Evolutionary conservation across 1,140 invertebrate genomes (phyloP).

Genomic region (Macrotrachela quadricornifera): DNA sequence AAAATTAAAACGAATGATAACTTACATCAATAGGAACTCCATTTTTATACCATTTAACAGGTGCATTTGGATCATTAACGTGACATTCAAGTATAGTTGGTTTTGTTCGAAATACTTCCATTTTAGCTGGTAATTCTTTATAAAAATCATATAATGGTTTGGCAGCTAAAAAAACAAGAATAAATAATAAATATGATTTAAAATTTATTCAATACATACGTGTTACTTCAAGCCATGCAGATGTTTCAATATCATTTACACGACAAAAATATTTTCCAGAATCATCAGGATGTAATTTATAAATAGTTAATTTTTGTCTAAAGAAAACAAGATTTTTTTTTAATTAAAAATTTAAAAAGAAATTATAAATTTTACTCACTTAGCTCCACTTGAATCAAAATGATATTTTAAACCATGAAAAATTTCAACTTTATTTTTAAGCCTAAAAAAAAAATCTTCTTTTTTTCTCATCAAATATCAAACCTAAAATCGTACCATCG

Average conservation of each 20-base stretch:
- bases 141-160: constrained; percentile 8
- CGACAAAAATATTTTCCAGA: constrained; percentile 87
- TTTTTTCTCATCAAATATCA: not conserved
- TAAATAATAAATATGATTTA: not conserved
- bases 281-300: constrained; percentile 75
- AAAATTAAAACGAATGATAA: too few species aligned
- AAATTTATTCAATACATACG: constrained; percentile 33
- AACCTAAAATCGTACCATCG: constrained; percentile 30
- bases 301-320: constrained; percentile 34
- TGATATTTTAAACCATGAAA: constrained; percentile 61
- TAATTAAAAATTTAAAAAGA: too few species aligned
- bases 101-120: constrained; percentile 9
- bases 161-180: constrained; percentile 1
- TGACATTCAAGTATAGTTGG: constrained; percentile 5
- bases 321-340: too few species aligned
- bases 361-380: not conserved
- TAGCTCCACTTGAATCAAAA: constrained; percentile 12
- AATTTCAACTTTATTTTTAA: constrained; percentile 36
- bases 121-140: constrained; percentile 6
- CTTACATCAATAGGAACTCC: not conserved
- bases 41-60: constrained; percentile 8
- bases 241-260: constrained; percentile 64
- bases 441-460: constrained; percentile 13
- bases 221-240: constrained; percentile 82
- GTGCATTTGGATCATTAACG: constrained; percentile 4